Base-by-base conservation (phyloP, 2,888 invertebrate species). In the Apoda limacodes region DNA sequence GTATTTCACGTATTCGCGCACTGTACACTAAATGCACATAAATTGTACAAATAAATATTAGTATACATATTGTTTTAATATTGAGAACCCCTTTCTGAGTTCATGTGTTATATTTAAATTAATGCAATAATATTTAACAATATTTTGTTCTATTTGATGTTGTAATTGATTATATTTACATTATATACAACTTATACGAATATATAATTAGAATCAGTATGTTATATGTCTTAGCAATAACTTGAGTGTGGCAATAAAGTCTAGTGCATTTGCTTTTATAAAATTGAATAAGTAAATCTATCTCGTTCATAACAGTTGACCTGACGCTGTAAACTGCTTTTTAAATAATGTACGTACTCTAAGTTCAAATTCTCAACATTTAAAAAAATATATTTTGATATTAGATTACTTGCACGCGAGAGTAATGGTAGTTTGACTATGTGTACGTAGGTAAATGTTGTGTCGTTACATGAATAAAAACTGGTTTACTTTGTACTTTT, bases 221-320 rank as follows among this genome's bases (percentile, higher is more conserved):
- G 54, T 60, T 57, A 59, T 64, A 66, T 76, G 71, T 75, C 60
- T 75, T 80, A 80, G 78, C 78, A 80, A 80, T 80, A 80, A 75
- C 36, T 59, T 72, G 74, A 70, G 74, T 66, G 66, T 76, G 74
- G 78, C 76, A 80, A 78, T 78, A 78, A 80, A 55, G 55, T 59
- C 51, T 71, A 70, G 72, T 68, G 66, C 62, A 66, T 68, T 72
- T 66, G 75, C 74, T 76, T 78, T 54, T 57, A 48, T 53, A 60
- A 58, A 55, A 46, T 50, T 60, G 60, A 53, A 62, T 63, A 56
- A 55, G 46, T 55, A 49, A 44, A 50, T 42, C 52, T 43, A 52
- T 52, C 50, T 52, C 53, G 53, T 55, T 46, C 49, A 50, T 44
- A 37, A 42, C 45, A 48, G 46, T 42, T 34, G 37, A 43, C 40